phyloP scores from a whole-genome alignment of 1,140 invertebrate genomes.

The Camponotus vicinus region DNA sequence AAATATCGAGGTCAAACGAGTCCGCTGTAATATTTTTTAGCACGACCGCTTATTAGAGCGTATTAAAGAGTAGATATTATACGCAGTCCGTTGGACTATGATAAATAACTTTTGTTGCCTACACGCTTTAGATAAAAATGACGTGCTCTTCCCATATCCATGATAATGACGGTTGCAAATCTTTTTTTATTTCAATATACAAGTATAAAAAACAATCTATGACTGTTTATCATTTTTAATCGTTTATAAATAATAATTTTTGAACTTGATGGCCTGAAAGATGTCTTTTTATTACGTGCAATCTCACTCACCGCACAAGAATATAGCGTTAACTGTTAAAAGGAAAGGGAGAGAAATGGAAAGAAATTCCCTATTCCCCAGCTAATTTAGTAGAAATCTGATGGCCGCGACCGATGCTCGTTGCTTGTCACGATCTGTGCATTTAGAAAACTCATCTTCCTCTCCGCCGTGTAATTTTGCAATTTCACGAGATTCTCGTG shows the following conservation, averaged over 20 bases:
- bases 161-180: background rate
- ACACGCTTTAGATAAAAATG: background rate
- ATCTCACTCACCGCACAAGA: background rate
- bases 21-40: slow-evolving; percentile 20
- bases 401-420: slow-evolving; percentile 63
- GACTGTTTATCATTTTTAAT: background rate
- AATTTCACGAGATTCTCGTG: slow-evolving; percentile 56
- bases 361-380: slow-evolving; percentile 51
- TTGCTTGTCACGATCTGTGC: slow-evolving; percentile 53
- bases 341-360: slow-evolving; percentile 14
- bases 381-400: slow-evolving; percentile 66
- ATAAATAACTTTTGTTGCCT: slow-evolving; percentile 32
- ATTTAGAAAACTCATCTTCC: slow-evolving; percentile 63
- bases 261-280: background rate
- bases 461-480: slow-evolving; percentile 59
- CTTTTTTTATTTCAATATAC: background rate
- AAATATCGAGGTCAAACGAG: slow-evolving; percentile 15
- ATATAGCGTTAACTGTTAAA: slow-evolving; percentile 50
- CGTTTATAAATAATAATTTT: background rate
- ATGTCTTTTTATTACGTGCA: slow-evolving; percentile 27
- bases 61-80: slow-evolving; percentile 31
- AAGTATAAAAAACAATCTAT: background rate
- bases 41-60: slow-evolving; percentile 23
- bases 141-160: background rate
- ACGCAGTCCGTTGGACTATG: background rate